Percentiles rank a stretch among this genome's conserved stretches.
Evolutionary conservation across 2,888 invertebrate genomes (phyloP).

Genomic region (Leptopilina syphax): DNA sequence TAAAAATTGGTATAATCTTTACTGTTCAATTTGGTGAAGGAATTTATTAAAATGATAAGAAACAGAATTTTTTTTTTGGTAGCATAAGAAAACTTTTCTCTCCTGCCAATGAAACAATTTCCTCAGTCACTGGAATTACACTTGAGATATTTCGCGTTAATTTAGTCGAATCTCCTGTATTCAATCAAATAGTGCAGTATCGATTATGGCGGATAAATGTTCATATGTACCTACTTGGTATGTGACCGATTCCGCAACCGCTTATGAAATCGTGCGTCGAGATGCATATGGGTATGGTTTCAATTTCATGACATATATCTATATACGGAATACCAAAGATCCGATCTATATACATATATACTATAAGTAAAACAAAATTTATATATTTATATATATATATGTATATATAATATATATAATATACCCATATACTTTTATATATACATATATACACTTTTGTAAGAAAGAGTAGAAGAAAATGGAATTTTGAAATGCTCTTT

Average conservation of each 20-base stretch:
- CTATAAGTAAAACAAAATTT: not conserved
- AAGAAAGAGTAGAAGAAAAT: not conserved
- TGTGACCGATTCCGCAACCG: conserved; percentile 28
- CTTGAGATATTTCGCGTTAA: not conserved
- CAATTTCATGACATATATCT: not conserved
- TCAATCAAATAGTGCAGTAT: not conserved
- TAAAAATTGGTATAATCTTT: too few relatives aligned
- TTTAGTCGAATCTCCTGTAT: conserved; percentile 8
- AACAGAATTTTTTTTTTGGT: too few relatives aligned
- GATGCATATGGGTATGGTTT: conserved; percentile 17
- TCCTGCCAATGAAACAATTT: too few relatives aligned
- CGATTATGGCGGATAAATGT: conserved; percentile 1
- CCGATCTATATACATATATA: not conserved
- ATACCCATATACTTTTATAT: too few relatives aligned
- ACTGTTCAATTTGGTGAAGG: too few relatives aligned
- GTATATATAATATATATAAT: too few relatives aligned
- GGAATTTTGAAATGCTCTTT: not conserved
- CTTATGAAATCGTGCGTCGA: conserved; percentile 25
- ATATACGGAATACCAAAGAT: not conserved
- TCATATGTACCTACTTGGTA: conserved; percentile 21
- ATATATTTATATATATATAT: not conserved
- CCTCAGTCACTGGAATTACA: not conserved
- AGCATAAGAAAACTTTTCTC: too few relatives aligned
- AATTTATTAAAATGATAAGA: too few relatives aligned
- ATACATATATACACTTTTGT: too few relatives aligned